A percentile compares a stretch with the other conserved stretches of the same genome.
These are phyloP conservation scores for Rostratula benghalensis DNA, from an alignment of 2,113 vertebrate genomes.

Conservation along the genomic window DNA sequence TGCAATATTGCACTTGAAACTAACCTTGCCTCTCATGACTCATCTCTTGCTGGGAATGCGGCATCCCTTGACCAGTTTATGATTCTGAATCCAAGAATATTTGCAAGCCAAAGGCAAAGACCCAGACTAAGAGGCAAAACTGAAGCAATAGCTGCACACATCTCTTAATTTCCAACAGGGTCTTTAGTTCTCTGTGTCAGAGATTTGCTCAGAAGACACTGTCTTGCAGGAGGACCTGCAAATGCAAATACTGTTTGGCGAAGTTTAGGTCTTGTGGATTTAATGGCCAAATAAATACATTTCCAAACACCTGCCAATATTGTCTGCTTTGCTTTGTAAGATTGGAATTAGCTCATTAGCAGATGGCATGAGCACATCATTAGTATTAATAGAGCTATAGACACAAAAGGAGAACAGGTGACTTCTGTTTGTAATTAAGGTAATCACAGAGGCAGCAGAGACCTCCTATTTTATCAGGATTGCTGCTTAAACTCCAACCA, in stretches of 20 bases:
- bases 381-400: neutral
- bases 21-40: neutral
- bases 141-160: neutral
- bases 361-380: neutral
- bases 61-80: neutral
- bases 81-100: neutral
- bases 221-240: neutral
- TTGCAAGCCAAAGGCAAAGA: neutral
- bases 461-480: neutral
- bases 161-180: neutral
- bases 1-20: neutral
- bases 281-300: neutral
- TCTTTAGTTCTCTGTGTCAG: neutral
- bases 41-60: neutral
- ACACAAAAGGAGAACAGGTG: neutral
- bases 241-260: neutral
- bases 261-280: neutral
- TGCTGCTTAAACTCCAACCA: neutral
- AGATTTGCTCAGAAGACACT: neutral
- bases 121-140: neutral
- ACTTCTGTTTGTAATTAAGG: conserved; percentile 12
- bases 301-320: neutral
- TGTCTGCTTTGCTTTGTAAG: neutral
- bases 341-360: neutral
- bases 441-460: neutral